phyloP scores from a whole-genome alignment of 2,113 vertebrate species.

The Gymnogyps californianus region DNA sequence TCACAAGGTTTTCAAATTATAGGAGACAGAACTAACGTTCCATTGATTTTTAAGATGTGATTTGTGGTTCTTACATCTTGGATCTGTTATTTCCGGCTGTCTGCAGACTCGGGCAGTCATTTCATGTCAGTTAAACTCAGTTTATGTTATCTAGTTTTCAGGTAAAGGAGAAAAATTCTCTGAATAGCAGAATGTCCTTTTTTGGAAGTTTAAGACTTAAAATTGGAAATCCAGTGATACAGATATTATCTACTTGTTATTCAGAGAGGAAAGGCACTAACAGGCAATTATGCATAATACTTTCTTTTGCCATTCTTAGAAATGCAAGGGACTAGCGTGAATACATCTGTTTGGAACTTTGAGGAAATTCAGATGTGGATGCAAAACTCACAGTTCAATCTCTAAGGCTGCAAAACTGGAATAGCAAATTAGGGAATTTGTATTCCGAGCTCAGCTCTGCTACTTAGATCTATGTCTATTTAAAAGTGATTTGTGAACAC shows the following conservation, averaged over 20 bases:
- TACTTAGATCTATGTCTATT: slow-evolving; percentile 1
- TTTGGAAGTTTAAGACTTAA: neutral
- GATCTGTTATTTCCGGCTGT: neutral
- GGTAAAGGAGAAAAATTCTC: neutral
- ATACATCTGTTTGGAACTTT: neutral
- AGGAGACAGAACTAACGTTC: neutral
- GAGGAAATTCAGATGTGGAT: slow-evolving; percentile 2
- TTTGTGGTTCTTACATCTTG: neutral
- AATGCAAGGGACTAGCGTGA: neutral
- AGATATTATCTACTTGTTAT: neutral
- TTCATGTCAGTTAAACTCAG: neutral
- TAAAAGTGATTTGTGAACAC: slow-evolving; percentile 25
- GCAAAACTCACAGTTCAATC: neutral
- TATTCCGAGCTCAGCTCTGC: neutral
- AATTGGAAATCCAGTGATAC: neutral
- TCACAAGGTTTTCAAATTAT: neutral
- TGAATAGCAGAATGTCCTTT: neutral
- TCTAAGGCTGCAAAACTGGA: neutral
- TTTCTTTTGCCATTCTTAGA: neutral
- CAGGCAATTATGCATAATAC: neutral
- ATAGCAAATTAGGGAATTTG: neutral
- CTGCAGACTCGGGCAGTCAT: neutral
- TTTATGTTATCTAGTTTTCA: neutral
- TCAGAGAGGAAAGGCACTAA: neutral
- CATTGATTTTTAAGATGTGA: neutral